Evolutionary conservation across 2,888 invertebrate species (phyloP), one percentile per base, ranked within the genome.

Genomic region (Rhogogaster chlorosoma): DNA sequence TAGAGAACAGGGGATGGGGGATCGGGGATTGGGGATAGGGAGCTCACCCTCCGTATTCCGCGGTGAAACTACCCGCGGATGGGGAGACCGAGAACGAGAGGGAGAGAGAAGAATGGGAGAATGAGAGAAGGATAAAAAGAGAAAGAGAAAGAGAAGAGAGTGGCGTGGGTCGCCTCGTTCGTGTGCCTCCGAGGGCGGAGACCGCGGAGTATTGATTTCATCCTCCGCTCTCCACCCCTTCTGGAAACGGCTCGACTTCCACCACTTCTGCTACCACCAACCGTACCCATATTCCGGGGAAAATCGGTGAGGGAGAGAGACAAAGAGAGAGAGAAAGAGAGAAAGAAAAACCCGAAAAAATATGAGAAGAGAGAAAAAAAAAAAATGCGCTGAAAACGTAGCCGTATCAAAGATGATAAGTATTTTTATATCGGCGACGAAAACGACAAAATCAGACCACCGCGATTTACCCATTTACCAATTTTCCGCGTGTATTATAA

Each of bases 161-260:
- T 64, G 82, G 64, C 61, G 84, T 64, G 85, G 36, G 78, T 53
- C 38, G 83, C 45, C 26, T 22, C 38, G 57, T 12, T 89, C 90
- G 89, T 90, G 89, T 91, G 91, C 89, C 90, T 89, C 89, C 90
- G 92, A 90, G 91, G 91, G 92, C 91, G 92, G 92, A 92, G 92
- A 92, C 92, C 92, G 90, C 92, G 91, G 90, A 92, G 92, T 92
- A 92, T 92, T 93, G 92, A 93, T 92, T 92, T 92, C 92, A 92
- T 89, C 91, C 89, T 88, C 90, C 89, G 88, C 88, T 80, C 87
- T 86, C 88, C 87, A 86, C 86, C 86, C 26, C 38, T 73, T 73
- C 26, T 73, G 49, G 53, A 12, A 73, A 38, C 73, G 38, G 36
- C 70, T 70, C 75, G 42, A 45, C 42, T 45, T 45, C 45, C 75